phyloP scores from a whole-genome alignment of 2,888 invertebrate genomes.

The Syrphus vitripennis region DNA sequence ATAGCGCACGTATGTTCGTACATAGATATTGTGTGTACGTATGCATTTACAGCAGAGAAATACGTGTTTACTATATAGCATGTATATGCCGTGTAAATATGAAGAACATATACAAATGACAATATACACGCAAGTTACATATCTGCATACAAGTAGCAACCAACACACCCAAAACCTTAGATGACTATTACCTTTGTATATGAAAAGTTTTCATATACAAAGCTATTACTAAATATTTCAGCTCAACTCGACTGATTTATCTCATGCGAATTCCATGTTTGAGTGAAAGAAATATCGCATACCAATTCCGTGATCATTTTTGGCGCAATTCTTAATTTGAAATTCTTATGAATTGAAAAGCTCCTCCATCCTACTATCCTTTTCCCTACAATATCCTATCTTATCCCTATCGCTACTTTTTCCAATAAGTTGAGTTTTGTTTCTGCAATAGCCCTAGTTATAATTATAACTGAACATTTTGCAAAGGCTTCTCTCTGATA shows the following conservation, averaged over 20 bases:
- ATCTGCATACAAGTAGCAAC: slow-evolving; percentile 16
- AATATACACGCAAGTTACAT: slow-evolving; percentile 23
- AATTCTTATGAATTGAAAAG: not conserved
- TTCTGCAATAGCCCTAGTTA: too few species aligned
- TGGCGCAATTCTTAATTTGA: slow-evolving; percentile 64
- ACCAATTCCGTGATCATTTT: slow-evolving; percentile 27
- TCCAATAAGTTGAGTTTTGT: too few species aligned
- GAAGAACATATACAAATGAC: too few species aligned
- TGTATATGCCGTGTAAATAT: slow-evolving; percentile 62
- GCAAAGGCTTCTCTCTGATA: too few species aligned
- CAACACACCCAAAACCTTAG: slow-evolving; percentile 25
- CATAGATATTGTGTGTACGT: slow-evolving; percentile 72
- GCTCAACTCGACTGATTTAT: slow-evolving; percentile 14
- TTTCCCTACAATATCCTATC: too few species aligned
- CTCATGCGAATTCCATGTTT: slow-evolving; percentile 48
- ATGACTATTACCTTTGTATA: too few species aligned
- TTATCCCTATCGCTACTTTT: too few species aligned
- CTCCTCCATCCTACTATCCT: too few species aligned
- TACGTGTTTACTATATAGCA: slow-evolving; percentile 55
- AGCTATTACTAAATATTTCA: not conserved
- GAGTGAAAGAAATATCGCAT: slow-evolving; percentile 3
- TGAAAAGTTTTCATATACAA: slow-evolving; percentile 33
- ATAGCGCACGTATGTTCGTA: slow-evolving; percentile 69
- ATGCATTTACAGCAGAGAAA: slow-evolving; percentile 72
- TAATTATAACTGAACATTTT: too few species aligned